Percentiles rank a stretch among this genome's conserved stretches.
phyloP scores from a whole-genome alignment of 2,888 invertebrate genomes.

The Dynastes grantii region DNA sequence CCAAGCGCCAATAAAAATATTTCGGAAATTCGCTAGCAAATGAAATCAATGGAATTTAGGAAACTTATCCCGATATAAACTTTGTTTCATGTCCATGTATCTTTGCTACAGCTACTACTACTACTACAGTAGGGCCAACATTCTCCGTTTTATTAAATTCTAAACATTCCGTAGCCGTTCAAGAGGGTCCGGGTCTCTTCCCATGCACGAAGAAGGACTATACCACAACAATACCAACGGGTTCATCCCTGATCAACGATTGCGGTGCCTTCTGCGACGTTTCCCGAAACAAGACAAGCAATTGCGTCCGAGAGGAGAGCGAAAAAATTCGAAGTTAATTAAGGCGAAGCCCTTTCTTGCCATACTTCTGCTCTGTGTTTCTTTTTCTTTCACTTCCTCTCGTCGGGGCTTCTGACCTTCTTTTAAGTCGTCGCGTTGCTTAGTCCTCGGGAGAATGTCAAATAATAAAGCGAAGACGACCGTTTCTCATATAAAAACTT shows the following conservation, averaged over 20 bases:
- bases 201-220: slow-evolving; percentile 1
- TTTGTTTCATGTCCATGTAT: slow-evolving; percentile 27
- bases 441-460: slow-evolving; percentile 26
- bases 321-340: slow-evolving; percentile 45
- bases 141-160: slow-evolving; percentile 42
- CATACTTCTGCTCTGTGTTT: too few species aligned
- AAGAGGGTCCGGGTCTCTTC: slow-evolving; percentile 4
- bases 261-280: slow-evolving; percentile 26
- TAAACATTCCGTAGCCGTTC: slow-evolving; percentile 19
- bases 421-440: background rate
- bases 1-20: too few species aligned
- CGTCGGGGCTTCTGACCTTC: background rate
- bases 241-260: slow-evolving; percentile 31
- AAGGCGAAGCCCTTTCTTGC: slow-evolving; percentile 17
- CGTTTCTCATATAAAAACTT: slow-evolving; percentile 24
- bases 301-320: background rate
- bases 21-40: too few species aligned
- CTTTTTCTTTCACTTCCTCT: background rate
- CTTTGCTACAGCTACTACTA: background rate
- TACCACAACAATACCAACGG: slow-evolving; percentile 6
- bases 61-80: slow-evolving; percentile 39
- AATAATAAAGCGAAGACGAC: slow-evolving; percentile 29
- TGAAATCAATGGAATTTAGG: slow-evolving; percentile 10
- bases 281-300: slow-evolving; percentile 28
- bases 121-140: background rate